A percentile compares a stretch with the other conserved stretches of the same genome.
Evolutionary conservation across 2,113 vertebrate species (phyloP).

Genomic region (Oenanthe melanoleuca): DNA sequence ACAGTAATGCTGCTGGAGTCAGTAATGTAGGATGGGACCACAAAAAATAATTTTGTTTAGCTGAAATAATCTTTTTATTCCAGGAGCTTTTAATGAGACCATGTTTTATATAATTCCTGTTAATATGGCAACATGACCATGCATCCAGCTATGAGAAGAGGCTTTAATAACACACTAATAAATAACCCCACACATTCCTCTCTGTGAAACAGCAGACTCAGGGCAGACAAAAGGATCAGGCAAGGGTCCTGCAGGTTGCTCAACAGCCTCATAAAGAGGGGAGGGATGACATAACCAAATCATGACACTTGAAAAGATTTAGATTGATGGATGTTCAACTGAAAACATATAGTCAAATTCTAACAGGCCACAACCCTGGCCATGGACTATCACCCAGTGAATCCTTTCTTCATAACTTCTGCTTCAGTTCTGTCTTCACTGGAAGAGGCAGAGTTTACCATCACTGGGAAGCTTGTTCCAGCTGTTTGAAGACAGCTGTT

Average conservation of each 20-base stretch:
- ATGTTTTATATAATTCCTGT: not conserved
- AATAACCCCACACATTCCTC: not conserved
- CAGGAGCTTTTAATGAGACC: not conserved
- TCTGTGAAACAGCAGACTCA: not conserved
- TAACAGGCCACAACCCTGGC: not conserved
- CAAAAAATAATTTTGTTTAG: not conserved
- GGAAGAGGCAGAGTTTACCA: not conserved
- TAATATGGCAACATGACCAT: slow-evolving; percentile 17
- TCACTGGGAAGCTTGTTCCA: not conserved
- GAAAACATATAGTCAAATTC: not conserved
- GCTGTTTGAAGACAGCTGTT: not conserved
- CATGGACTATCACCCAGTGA: not conserved
- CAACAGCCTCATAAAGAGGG: not conserved
- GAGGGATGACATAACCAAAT: not conserved
- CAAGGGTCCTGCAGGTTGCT: not conserved
- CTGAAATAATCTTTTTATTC: not conserved
- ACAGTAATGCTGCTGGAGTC: not conserved
- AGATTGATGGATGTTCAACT: not conserved
- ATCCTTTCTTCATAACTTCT: not conserved
- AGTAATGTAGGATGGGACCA: not conserved
- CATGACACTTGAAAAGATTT: not conserved
- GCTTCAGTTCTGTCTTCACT: not conserved
- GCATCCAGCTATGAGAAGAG: not conserved
- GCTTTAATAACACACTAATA: not conserved
- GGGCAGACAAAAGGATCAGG: not conserved